A percentile compares a stretch with the other conserved stretches of the same genome.
Conservation (phyloP, 2,888 invertebrate genomes). For the Lochmaea crataegi region DNA sequence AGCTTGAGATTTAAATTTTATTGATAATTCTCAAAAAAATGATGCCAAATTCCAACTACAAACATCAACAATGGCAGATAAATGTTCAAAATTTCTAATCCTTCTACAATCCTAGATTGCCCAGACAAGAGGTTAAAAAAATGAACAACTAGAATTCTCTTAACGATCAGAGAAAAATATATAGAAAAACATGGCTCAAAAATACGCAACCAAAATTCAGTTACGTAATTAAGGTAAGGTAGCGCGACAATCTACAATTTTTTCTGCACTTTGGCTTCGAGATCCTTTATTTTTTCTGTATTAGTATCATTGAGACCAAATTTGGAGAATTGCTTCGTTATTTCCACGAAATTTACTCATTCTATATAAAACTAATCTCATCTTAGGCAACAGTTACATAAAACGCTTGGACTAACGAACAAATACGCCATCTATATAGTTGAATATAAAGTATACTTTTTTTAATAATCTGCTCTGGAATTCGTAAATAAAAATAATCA, state of each 20-base stretch:
- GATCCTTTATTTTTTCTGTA: conserved; percentile 45
- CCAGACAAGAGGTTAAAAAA: conserved; percentile 30
- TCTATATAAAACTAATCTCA: conserved; percentile 48
- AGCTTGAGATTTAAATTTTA: no score
- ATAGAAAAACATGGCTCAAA: conserved; percentile 44
- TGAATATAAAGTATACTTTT: conserved; percentile 28
- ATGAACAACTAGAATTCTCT: conserved; percentile 25
- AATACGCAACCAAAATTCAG: conserved; percentile 40
- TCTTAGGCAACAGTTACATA: conserved; percentile 52
- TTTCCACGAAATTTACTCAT: conserved; percentile 24
- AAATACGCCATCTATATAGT: conserved; percentile 50
- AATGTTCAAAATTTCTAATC: conserved; percentile 25
- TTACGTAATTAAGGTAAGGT: conserved; percentile 55
- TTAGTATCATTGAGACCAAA: conserved; percentile 30
- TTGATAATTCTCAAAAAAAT: conserved; percentile 16
- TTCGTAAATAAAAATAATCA: conserved; percentile 34
- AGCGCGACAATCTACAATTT: conserved; percentile 54
- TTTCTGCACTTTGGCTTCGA: conserved; percentile 54
- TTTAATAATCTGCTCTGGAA: conserved; percentile 33
- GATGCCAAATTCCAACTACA: conserved; percentile 25
- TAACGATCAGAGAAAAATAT: conserved; percentile 32
- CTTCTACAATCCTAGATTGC: conserved; percentile 36
- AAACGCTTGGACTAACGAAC: conserved; percentile 52
- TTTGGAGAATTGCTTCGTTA: conserved; percentile 16
- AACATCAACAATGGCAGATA: conserved; percentile 31